These are phyloP conservation scores for Myotis daubentonii DNA, from an alignment of 2,797 vertebrate genomes.

Conservation along the genomic window DNA sequence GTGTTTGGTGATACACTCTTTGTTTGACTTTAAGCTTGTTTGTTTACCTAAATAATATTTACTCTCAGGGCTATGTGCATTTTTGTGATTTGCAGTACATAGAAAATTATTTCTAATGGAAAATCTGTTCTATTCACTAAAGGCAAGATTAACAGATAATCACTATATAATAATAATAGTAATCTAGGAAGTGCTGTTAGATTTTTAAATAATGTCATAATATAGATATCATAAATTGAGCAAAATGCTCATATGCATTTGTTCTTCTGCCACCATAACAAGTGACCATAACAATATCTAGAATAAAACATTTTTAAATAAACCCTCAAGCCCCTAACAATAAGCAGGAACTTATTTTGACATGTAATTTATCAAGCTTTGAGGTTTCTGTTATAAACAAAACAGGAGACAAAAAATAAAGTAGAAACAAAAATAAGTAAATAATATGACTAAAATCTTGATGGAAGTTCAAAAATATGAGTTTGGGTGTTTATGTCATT, in stretches of 20 bases:
- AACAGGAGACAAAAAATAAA: constrained; percentile 17
- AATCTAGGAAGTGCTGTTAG: constrained; percentile 43
- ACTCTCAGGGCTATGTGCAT: constrained; percentile 67
- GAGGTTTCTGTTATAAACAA: constrained; percentile 73
- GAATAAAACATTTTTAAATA: constrained; percentile 75
- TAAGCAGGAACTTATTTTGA: constrained; percentile 75
- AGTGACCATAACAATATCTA: constrained; percentile 61
- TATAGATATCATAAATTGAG: constrained; percentile 67
- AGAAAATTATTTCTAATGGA: constrained; percentile 81
- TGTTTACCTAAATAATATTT: constrained; percentile 80
- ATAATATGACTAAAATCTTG: constrained; percentile 56
- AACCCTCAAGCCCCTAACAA: constrained; percentile 69
- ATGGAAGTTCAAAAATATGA: constrained; percentile 20
- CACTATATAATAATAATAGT: constrained; percentile 67
- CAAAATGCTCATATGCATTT: constrained; percentile 65
- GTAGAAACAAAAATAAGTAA: constrained; percentile 69
- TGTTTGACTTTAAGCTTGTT: constrained; percentile 76
- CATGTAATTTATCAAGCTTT: constrained; percentile 77
- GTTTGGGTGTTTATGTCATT: not conserved
- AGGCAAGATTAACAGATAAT: constrained; percentile 76
- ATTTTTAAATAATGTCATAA: constrained; percentile 71
- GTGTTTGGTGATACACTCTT: constrained; percentile 61
- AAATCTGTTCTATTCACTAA: constrained; percentile 78
- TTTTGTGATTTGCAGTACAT: constrained; percentile 78
- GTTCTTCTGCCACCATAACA: constrained; percentile 40